Base-by-base conservation (phyloP, 1,140 invertebrate genomes). In the Helicoverpa armigera region DNA sequence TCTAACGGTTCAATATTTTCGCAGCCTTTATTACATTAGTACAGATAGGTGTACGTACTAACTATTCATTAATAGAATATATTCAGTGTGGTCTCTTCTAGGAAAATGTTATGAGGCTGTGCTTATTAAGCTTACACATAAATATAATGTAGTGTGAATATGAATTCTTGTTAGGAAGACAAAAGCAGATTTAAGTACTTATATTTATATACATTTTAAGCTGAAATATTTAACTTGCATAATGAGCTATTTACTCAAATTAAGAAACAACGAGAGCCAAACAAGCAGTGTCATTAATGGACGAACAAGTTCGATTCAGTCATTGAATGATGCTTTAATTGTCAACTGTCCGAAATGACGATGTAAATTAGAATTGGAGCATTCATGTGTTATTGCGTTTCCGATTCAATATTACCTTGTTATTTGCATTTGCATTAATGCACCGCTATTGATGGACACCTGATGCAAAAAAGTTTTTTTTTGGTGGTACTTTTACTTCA, bases 331-430 rank as follows among this genome's bases (percentile, higher is more conserved):
- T 43, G 53, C 54, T 73, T 73, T 73, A 73, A 73, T 73, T 73
- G 69, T 61, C 35, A 63, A 16, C 58, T 63, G 58, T 31, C 4
- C 7, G 48, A 61, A 80, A 70, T 72, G 67, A 51, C 54, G 50
- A 75, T 23, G 48, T 75, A 81, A 81, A 81, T 81, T 81, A 81
- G 72, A 75, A 81, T 75, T 69, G 79, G 58, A 58, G 23, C 53
- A 81, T 81, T 81, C 79, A 81, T 50, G 50, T 29, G 72, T 65
- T 58, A 81, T 81, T 50, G 31, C 7, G 43, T 81, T 81, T 67
- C 63, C 63, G 35, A 74, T 61, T 61, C 31, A 65, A 69, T 69
- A 56, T 54, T 16, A 43, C 31, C 58, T 16, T 67, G 31, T 80
- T 80, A 48, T 63, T 51, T 48, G 54, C 2, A 72, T 13, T 51